phyloP scores from a whole-genome alignment of 1,140 invertebrate genomes.

The Melipona quadrifasciata region DNA sequence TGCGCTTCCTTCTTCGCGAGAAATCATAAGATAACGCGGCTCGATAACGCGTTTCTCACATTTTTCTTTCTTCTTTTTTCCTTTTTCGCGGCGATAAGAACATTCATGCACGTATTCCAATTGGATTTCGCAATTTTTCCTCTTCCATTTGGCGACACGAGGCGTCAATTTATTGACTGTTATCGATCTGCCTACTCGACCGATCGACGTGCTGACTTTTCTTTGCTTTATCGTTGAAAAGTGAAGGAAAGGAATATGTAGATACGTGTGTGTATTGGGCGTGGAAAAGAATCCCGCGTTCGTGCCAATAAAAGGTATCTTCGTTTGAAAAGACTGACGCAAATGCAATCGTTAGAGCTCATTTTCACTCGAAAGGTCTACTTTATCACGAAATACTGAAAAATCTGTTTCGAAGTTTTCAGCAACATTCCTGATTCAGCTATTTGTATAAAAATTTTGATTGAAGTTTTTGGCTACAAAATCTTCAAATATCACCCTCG shows the following conservation, averaged over 20 bases:
- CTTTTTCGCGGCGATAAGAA: neutral
- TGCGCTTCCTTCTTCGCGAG: slow-evolving; percentile 21
- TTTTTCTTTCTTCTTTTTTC: neutral
- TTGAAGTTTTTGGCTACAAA: neutral
- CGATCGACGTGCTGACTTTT: neutral
- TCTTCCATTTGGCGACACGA: neutral
- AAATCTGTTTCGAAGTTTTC: neutral
- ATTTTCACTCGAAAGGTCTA: neutral
- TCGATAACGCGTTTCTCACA: slow-evolving; percentile 19
- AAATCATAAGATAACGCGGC: slow-evolving; percentile 31
- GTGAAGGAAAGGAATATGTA: neutral
- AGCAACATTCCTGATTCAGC: neutral
- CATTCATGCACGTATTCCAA: neutral
- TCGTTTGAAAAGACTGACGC: neutral
- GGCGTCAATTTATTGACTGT: neutral
- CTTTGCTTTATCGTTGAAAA: neutral
- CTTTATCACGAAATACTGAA: neutral
- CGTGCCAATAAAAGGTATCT: neutral
- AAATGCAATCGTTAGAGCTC: neutral
- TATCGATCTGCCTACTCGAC: neutral
- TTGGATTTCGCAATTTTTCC: slow-evolving; percentile 2
- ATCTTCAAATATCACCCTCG: neutral
- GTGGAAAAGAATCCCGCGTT: neutral
- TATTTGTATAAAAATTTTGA: neutral
- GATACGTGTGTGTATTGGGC: neutral